Conservation (phyloP, 2,113 vertebrate species). For the Rhinolophus ferrumequinum region DNA sequence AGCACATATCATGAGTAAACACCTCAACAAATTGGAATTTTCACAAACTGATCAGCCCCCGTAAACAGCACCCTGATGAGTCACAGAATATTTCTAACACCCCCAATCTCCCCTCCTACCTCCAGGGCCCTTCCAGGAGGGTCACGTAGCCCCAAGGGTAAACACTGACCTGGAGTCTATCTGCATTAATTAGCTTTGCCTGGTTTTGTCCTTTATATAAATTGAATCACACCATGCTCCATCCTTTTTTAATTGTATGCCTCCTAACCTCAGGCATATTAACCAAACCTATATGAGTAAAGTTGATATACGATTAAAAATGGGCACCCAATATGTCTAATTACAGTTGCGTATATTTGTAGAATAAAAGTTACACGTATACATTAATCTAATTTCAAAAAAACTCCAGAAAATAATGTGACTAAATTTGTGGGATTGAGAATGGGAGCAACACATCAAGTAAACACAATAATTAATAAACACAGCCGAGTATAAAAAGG, state of each 20-base stretch:
- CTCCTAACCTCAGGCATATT: constrained; percentile 46
- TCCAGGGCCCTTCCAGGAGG: neutral
- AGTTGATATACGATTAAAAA: constrained; percentile 29
- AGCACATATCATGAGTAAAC: neutral
- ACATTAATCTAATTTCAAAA: neutral
- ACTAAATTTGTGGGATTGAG: neutral
- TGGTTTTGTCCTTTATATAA: constrained; percentile 50
- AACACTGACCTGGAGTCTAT: neutral
- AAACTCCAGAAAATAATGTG: constrained; percentile 50
- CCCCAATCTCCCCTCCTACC: neutral
- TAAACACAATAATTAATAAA: constrained; percentile 76
- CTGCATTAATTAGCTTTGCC: constrained; percentile 50
- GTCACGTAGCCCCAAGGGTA: neutral
- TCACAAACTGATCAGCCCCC: too few relatives aligned
- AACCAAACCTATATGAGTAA: neutral
- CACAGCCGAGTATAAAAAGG: constrained; percentile 49
- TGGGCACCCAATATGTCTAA: constrained; percentile 11
- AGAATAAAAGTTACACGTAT: neutral
- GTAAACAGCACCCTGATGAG: neutral
- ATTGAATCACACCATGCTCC: neutral
- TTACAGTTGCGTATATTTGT: constrained; percentile 34
- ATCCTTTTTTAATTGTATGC: constrained; percentile 5
- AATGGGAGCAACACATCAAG: neutral
- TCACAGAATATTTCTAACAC: neutral
- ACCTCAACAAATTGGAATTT: neutral